Conservation (phyloP, 2,888 invertebrate species). For the Tipula vernalis region DNA sequence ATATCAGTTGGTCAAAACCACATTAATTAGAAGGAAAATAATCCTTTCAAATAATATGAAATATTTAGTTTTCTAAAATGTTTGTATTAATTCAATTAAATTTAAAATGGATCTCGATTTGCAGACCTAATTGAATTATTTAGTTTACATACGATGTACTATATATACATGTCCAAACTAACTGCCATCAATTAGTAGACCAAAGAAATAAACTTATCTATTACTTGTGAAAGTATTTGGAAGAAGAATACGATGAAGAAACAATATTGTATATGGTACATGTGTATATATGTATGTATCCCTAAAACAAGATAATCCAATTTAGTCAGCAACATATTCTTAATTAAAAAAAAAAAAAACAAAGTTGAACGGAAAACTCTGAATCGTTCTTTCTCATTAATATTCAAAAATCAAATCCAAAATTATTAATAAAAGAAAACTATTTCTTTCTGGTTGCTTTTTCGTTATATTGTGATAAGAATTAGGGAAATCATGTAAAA, state of each 20-base stretch:
- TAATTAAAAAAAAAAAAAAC: not conserved
- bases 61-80: no score
- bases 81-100: not conserved
- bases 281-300: not conserved
- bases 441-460: not conserved
- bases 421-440: not conserved
- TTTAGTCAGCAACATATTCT: not conserved
- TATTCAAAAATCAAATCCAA: not conserved
- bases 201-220: not conserved
- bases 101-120: not conserved
- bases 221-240: not conserved
- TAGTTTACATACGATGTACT: not conserved
- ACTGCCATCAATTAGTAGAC: not conserved
- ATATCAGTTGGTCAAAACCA: no score
- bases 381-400: not conserved
- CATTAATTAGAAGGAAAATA: no score
- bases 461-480: no score
- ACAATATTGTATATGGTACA: not conserved
- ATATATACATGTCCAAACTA: not conserved
- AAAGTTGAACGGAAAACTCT: not conserved
- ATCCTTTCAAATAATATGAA: no score
- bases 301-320: not conserved
- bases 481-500: no score
- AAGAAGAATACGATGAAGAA: not conserved
- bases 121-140: not conserved